These are phyloP conservation scores for Ceratotherium simum DNA, from an alignment of 2,113 vertebrate species.

Conservation along the genomic window DNA sequence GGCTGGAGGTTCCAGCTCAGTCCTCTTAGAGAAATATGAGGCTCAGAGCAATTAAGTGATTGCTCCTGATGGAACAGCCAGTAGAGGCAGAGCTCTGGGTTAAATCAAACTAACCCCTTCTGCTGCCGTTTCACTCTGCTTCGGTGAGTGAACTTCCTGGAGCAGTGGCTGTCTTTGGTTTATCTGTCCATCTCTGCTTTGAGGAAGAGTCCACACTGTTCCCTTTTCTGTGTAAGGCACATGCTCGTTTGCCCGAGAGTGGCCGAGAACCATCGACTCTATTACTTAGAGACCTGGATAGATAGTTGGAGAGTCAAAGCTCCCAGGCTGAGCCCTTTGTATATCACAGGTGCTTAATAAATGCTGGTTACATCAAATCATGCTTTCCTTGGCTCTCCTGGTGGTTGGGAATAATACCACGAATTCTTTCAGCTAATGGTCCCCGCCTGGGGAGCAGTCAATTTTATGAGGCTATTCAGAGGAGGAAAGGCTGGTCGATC, in stretches of 20 bases:
- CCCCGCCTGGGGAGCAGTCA: neutral
- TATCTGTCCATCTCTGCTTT: neutral
- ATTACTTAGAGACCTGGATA: neutral
- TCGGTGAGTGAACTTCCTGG: no score
- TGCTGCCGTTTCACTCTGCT: rapidly evolving
- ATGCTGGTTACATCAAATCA: no score
- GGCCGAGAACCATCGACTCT: no score
- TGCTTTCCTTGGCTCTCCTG: neutral
- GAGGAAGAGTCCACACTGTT: neutral
- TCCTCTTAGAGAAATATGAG: neutral
- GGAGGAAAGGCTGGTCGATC: no score
- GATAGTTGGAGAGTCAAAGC: neutral
- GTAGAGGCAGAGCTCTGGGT: neutral
- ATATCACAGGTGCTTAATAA: neutral
- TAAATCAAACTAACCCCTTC: rapidly evolving
- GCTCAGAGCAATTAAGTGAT: no score
- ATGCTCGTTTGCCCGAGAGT: rapidly evolving
- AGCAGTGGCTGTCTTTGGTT: rapidly evolving
- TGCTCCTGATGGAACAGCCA: rapidly evolving
- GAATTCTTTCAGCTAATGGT: neutral
- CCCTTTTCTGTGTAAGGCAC: rapidly evolving
- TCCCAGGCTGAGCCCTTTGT: neutral
- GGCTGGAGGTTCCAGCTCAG: neutral
- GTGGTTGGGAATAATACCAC: neutral
- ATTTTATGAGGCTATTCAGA: neutral